Evolutionary conservation across 2,888 invertebrate genomes (phyloP).

Genomic region (Luperina nickerlii): DNA sequence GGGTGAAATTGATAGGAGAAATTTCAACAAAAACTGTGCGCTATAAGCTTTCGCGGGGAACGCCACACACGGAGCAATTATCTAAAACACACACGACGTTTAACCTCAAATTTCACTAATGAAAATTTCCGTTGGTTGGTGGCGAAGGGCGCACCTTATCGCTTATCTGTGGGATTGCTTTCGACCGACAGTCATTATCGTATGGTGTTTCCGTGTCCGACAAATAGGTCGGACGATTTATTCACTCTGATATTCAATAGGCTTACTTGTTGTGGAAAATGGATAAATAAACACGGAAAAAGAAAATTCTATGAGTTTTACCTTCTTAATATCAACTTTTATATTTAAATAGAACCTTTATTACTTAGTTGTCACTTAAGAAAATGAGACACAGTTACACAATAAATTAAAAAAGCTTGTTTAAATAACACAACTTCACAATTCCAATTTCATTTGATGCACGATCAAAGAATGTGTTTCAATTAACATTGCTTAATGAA

Average conservation of each 20-base stretch:
- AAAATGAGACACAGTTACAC: not conserved
- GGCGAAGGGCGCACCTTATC: conserved; percentile 86
- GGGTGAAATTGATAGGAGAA: conserved; percentile 76
- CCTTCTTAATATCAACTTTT: not conserved
- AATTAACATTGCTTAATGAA: conserved; percentile 55
- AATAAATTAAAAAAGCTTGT: conserved; percentile 4
- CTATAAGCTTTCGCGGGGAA: conserved; percentile 77
- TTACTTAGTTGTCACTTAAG: not conserved
- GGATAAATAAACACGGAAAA: not conserved
- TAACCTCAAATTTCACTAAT: conserved; percentile 88
- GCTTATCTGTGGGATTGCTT: conserved; percentile 85
- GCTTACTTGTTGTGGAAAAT: not conserved
- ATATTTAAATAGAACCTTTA: not conserved
- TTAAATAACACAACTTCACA: conserved; percentile 3
- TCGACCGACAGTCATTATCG: conserved; percentile 82
- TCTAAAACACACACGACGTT: conserved; percentile 86
- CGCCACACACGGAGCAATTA: conserved; percentile 87
- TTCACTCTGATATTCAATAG: conserved; percentile 22
- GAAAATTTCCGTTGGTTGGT: conserved; percentile 83
- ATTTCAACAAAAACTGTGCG: conserved; percentile 81
- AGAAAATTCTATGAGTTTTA: not conserved
- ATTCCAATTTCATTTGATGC: conserved; percentile 18
- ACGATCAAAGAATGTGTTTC: conserved; percentile 47
- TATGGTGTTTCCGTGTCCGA: conserved; percentile 72
- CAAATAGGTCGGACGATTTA: conserved; percentile 47